Evolutionary conservation across 2,888 invertebrate genomes (phyloP).

Genomic region (Eulithis prunata): DNA sequence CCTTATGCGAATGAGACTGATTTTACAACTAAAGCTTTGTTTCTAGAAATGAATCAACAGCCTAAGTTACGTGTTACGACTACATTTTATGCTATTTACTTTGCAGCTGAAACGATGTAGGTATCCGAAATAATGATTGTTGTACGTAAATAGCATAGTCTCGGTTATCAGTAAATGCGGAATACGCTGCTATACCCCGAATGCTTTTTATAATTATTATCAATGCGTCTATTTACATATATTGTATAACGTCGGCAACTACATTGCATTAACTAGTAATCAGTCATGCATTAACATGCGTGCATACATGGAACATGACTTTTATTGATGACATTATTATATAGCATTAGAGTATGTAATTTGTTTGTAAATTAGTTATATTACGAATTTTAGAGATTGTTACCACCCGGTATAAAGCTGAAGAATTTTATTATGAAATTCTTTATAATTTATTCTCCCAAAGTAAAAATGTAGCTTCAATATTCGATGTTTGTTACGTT

Average conservation of each 20-base stretch:
- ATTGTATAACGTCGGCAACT: constrained; percentile 61
- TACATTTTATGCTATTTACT: constrained; percentile 35
- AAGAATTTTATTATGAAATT: constrained; percentile 58
- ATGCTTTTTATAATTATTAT: constrained; percentile 61
- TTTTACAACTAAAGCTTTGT: constrained; percentile 81
- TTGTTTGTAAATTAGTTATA: constrained; percentile 79
- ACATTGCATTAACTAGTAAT: constrained; percentile 57
- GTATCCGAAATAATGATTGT: constrained; percentile 8
- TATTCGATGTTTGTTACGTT: constrained; percentile 73
- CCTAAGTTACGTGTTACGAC: constrained; percentile 56
- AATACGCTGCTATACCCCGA: constrained; percentile 63
- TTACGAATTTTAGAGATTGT: constrained; percentile 80
- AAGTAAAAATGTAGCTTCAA: constrained; percentile 62
- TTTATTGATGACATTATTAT: constrained; percentile 78
- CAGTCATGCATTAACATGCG: constrained; percentile 39
- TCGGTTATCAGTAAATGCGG: constrained; percentile 41
- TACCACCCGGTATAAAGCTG: constrained; percentile 77
- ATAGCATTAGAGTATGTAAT: constrained; percentile 67
- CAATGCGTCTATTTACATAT: constrained; percentile 66
- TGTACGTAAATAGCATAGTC: constrained; percentile 30
- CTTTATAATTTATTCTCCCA: constrained; percentile 58
- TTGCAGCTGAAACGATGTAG: constrained; percentile 14
- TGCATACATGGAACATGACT: constrained; percentile 69
- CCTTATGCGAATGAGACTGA: constrained; percentile 85
- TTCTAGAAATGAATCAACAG: constrained; percentile 68